These are phyloP conservation scores for Amiota minor DNA, from an alignment of 2,888 invertebrate genomes.

Conservation along the genomic window DNA sequence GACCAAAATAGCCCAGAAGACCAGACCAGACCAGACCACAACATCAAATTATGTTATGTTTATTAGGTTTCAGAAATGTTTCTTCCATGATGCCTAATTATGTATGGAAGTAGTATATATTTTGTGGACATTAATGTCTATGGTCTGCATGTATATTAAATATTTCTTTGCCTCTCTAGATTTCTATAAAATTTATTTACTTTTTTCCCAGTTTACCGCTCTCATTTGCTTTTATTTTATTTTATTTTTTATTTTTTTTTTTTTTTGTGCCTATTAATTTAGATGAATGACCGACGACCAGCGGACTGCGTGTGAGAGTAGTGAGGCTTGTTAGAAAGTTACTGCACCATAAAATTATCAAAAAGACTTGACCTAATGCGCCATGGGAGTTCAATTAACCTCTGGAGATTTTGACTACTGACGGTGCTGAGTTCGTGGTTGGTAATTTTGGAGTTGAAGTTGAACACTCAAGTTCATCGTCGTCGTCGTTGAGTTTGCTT, in stretches of 20 bases:
- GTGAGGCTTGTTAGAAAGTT: constrained; percentile 55
- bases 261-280: constrained; percentile 54
- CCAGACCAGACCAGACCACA: too few species aligned
- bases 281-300: constrained; percentile 59
- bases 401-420: neutral
- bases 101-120: too few species aligned
- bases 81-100: constrained; percentile 49
- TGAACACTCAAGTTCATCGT: too few species aligned
- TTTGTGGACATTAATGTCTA: constrained; percentile 21
- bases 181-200: constrained; percentile 34
- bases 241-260: neutral
- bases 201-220: neutral
- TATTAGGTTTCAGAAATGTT: constrained; percentile 46
- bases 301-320: neutral
- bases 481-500: too few species aligned
- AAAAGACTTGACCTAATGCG: neutral
- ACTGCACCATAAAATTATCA: constrained; percentile 57
- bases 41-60: neutral
- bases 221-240: neutral
- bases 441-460: neutral
- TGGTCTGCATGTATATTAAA: constrained; percentile 8
- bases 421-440: neutral
- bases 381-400: neutral
- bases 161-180: too few species aligned
- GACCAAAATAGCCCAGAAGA: constrained; percentile 29